Evolutionary conservation across 2,797 vertebrate genomes (phyloP).

Genomic region (Trematomus bernacchii): DNA sequence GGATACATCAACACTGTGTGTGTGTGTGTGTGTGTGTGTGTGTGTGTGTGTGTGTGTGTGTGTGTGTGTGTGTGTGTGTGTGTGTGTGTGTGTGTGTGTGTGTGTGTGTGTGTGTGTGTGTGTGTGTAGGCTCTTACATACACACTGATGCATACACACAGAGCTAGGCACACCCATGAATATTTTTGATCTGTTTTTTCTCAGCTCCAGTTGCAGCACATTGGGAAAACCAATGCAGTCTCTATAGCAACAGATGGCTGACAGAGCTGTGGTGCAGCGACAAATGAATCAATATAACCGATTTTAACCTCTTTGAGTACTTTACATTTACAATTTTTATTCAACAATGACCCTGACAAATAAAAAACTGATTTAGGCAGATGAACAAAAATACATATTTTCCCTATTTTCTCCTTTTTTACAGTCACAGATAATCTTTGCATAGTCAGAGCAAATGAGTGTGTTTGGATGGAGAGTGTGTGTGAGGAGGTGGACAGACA

Average conservation of each 20-base stretch:
- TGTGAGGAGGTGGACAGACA: constrained; percentile 51
- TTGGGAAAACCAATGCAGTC: constrained; percentile 70
- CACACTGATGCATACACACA: constrained; percentile 35
- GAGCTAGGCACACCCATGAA: constrained; percentile 64
- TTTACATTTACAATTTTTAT: constrained; percentile 57
- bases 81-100: constrained; percentile 3
- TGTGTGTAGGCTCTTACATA: neutral
- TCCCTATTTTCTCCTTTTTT: constrained; percentile 15
- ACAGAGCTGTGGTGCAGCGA: constrained; percentile 53
- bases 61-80: neutral
- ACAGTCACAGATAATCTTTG: constrained; percentile 50
- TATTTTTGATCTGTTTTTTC: constrained; percentile 59
- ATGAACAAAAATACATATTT: constrained; percentile 25
- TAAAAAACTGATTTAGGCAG: constrained; percentile 40
- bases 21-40: neutral
- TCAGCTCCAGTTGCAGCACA: constrained; percentile 64
- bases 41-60: too few relatives aligned
- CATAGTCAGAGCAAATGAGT: constrained; percentile 57
- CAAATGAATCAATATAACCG: constrained; percentile 62
- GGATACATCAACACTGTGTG: constrained; percentile 13
- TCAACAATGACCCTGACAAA: constrained; percentile 45
- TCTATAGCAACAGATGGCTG: constrained; percentile 82
- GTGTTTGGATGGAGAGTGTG: constrained; percentile 19
- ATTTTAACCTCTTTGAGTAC: constrained; percentile 53
- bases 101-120: constrained; percentile 11